phyloP scores from a whole-genome alignment of 2,113 vertebrate species.

The Chamaea fasciata region DNA sequence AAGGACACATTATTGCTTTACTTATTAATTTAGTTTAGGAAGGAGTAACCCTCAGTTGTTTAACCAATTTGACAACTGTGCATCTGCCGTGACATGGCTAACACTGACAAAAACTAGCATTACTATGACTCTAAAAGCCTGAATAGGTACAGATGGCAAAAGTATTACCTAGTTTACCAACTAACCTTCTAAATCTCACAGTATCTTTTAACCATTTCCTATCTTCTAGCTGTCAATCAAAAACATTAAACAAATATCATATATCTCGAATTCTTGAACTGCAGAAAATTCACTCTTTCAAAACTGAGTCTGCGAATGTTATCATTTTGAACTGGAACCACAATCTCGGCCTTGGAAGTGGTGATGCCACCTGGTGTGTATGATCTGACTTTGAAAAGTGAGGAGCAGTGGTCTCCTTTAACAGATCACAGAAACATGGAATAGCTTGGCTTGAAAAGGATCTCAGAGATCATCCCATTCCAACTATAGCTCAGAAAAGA shows the following conservation, averaged over 20 bases:
- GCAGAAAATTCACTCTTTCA: background rate
- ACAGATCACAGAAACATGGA: background rate
- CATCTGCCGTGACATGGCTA: background rate
- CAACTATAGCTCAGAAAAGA: background rate
- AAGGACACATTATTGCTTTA: background rate
- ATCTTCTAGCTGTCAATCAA: conserved; percentile 69
- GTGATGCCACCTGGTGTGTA: background rate
- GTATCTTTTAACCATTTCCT: conserved; percentile 71
- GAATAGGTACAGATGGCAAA: conserved; percentile 33
- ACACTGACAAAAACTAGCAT: background rate
- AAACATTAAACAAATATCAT: conserved; percentile 35
- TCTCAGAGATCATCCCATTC: background rate
- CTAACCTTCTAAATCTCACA: conserved; percentile 45
- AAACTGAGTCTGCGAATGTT: background rate
- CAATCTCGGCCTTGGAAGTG: background rate
- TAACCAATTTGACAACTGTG: background rate
- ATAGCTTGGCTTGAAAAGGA: background rate
- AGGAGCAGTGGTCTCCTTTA: background rate
- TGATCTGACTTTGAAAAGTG: background rate
- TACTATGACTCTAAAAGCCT: background rate
- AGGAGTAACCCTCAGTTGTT: background rate
- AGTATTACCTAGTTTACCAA: conserved; percentile 70
- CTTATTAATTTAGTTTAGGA: background rate
- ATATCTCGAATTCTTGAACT: conserved; percentile 34
- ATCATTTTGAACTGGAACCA: rapidly evolving